These are phyloP conservation scores for Anolis apletophallus DNA, from an alignment of 2,797 vertebrate species.

Conservation along the genomic window DNA sequence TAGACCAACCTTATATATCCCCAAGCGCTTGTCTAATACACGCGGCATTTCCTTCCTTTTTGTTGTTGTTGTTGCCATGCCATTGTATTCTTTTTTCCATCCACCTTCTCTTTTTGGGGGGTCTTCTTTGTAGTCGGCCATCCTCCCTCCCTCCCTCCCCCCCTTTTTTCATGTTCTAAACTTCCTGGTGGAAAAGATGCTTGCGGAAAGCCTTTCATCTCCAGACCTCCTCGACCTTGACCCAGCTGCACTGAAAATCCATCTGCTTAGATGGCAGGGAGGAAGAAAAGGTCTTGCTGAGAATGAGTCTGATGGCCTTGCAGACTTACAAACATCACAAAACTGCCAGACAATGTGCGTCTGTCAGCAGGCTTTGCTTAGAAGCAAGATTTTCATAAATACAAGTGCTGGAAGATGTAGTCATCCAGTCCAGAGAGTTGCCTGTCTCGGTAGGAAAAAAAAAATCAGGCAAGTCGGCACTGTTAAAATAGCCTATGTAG, in stretches of 20 bases:
- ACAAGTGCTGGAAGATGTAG: constrained; percentile 28
- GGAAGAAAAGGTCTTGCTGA: constrained; percentile 18
- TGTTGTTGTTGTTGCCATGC: neutral
- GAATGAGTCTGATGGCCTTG: constrained; percentile 16
- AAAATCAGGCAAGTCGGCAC: constrained; percentile 34
- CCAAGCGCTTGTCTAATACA: neutral
- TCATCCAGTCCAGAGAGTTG: constrained; percentile 35
- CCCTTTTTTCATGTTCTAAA: neutral
- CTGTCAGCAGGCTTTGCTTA: constrained; percentile 50
- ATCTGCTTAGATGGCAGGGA: constrained; percentile 5
- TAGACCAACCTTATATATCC: neutral
- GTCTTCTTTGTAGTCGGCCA: neutral
- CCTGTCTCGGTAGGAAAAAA: constrained; percentile 34
- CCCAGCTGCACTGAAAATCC: neutral
- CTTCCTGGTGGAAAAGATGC: neutral
- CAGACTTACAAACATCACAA: constrained; percentile 19
- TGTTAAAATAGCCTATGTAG: neutral
- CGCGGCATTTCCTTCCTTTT: neutral
- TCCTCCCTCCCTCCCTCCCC: neutral
- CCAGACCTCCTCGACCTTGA: constrained; percentile 29
- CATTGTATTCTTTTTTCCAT: neutral
- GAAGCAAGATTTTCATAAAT: constrained; percentile 51
- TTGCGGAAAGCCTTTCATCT: constrained; percentile 32
- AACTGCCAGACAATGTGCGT: constrained; percentile 18
- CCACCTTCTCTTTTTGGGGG: neutral